Evolutionary conservation across 1,140 invertebrate genomes (phyloP), one percentile per base, ranked within the genome.

Genomic region (Andrena cerasifolii): DNA sequence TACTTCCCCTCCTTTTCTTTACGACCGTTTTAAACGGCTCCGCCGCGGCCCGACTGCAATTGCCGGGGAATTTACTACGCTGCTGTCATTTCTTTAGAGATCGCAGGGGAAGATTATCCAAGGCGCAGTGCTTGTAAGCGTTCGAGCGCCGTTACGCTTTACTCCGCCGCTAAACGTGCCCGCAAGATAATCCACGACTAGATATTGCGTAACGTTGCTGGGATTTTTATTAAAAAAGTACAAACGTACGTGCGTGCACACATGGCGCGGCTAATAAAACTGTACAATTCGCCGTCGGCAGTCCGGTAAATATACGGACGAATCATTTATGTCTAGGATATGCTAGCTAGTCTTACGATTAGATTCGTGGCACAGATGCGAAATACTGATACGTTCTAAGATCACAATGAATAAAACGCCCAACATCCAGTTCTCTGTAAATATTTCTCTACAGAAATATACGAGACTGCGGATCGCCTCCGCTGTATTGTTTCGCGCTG

Each of bases 361-460:
- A 10, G 3, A 21, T 14, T 26, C 12, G 21, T 53, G 58, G 8
- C 33, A 53, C 40, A 26, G 3, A 14, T 40, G 36, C 21, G 36
- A 16, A 56, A 47, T 36, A 56, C 36, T 47, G 51, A 6, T 56
- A 75, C n/a, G 33, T 58, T 8, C 0, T 1, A 0, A 36, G 40
- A 67, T 67, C 62, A 26, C 40, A 47, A 56, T 2, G 8, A 67
- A 24, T 0, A 33, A 14, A 33, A 7, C 0, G 0, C 2, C 0
- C 5, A 21, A 12, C 33, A 21, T 49, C n/a, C 21, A 53, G 16
- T 21, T 36, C 6, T 28, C 12, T 26, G 36, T n/a, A 45, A 47
- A 75, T 45, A 75, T 75, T 36, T 67, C 51, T 24, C 26, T 2
- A 10, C 14, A 54, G 61, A 74, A 56, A 56, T 36, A 51, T 21